Conservation (phyloP, 2,797 vertebrate genomes). For the Anguilla anguilla region DNA sequence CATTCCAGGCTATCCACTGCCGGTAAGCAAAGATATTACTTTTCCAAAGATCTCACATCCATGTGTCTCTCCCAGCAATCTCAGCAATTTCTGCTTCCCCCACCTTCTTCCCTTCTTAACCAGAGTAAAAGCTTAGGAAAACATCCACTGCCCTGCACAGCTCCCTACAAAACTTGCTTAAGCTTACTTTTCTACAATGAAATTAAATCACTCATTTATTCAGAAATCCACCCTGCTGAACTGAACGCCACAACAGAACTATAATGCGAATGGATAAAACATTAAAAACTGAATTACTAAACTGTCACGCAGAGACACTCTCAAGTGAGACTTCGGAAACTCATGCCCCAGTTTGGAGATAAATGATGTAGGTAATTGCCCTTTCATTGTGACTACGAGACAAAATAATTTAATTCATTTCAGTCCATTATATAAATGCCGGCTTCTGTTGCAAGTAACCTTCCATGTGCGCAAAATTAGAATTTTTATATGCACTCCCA, state of each 20-base stretch:
- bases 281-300: neutral
- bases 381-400: neutral
- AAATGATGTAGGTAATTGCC: neutral
- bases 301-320: neutral
- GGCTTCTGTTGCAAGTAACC: neutral
- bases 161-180: too few relatives aligned
- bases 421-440: constrained; percentile 3
- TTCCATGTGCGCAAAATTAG: neutral
- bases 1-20: neutral
- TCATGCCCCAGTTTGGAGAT: neutral
- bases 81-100: neutral
- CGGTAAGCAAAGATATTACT: neutral
- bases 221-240: neutral
- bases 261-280: neutral
- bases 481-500: neutral
- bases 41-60: neutral
- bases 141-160: too few relatives aligned
- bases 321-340: neutral
- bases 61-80: neutral
- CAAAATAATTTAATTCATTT: neutral
- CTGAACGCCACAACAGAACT: neutral
- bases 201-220: neutral
- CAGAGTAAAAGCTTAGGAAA: too few relatives aligned
- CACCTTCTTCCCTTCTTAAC: too few relatives aligned
- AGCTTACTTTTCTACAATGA: neutral